Evolutionary conservation across 2,888 invertebrate genomes (phyloP), one percentile per base, ranked within the genome.

Genomic region (Helobdella robusta): DNA sequence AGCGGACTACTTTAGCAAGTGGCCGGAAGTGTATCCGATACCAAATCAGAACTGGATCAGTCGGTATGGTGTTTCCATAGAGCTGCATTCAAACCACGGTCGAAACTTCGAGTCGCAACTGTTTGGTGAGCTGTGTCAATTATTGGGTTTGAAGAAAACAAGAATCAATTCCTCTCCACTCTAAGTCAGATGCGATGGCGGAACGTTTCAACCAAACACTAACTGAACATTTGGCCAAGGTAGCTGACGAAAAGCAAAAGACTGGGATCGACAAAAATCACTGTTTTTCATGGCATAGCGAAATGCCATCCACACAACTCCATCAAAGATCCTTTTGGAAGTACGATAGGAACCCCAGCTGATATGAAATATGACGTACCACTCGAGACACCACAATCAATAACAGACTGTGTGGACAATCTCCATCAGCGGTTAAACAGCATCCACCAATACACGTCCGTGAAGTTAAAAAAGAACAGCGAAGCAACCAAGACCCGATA

Each of bases 1-100:
- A 2, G n/a, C 2, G 2, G 48, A 48, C 25, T 48, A 48, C 15
- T 48, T 48, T 6, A 48, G 23, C 15, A 48, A 48, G 25, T 48
- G 48, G 48, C 20, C 48, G 6, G 48, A 48, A 48, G 48, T 25
- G 15, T 4, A 23, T 18, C 23, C 48, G 6, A 8, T 48, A 25
- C 48, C 48, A 48, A 48, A 48, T 8, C 48, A 48, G 15, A 48
- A 48, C 25, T 48, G 48, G 48, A 8, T 48, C 25, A 48, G 48
- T 48, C 2, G 48, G 25, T 48, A 23, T 6, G 48, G 48, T n/a
- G 48, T 8, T 8, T 25, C 48, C 1, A 23, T 48, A 18, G 48
- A 48, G n/a, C 6, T 8, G 25, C 48, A 48, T 18, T 48, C 48
- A 1, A 25, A 48, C n/a, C 48, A 48, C 20, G 48, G 48, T 23